Evolutionary conservation across 1,140 invertebrate species (phyloP).

Genomic region (Brachionus manjavacas): DNA sequence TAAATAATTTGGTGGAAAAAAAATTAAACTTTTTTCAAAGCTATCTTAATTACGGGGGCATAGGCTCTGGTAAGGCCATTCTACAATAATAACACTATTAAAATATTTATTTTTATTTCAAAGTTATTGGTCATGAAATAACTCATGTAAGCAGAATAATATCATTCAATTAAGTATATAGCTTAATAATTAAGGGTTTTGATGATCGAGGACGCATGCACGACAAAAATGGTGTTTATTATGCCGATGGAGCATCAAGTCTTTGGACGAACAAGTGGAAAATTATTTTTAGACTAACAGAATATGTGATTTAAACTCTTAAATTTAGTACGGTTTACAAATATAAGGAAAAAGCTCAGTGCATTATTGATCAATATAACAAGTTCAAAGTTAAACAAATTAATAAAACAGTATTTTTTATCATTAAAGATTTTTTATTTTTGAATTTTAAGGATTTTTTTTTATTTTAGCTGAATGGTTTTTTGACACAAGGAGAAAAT

Average conservation of each 20-base stretch:
- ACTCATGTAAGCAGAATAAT: conserved; percentile 53
- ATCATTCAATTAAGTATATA: not conserved
- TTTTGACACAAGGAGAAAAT: conserved; percentile 59
- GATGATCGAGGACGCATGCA: conserved; percentile 28
- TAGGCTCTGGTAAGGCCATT: conserved; percentile 57
- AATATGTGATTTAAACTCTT: not conserved
- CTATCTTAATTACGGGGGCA: conserved; percentile 70
- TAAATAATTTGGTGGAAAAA: not conserved
- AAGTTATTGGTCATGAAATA: conserved; percentile 63
- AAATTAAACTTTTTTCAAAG: conserved; percentile 44
- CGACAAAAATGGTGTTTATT: conserved; percentile 40
- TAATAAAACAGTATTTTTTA: conserved; percentile 13
- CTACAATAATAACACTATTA: not conserved
- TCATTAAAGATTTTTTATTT: not conserved
- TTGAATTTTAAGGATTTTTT: not conserved
- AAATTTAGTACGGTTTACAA: conserved; percentile 3
- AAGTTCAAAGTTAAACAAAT: conserved; percentile 28
- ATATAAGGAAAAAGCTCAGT: conserved; percentile 20
- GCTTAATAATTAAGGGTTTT: conserved; percentile 3
- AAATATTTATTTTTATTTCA: not conserved
- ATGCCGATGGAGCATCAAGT: not conserved
- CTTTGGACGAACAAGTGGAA: conserved; percentile 38
- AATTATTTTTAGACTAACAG: not conserved
- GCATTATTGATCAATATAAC: conserved; percentile 27
- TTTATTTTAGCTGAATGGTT: conserved; percentile 51